Base-by-base conservation (phyloP, 2,888 invertebrate species). In the Gastrophysa polygoni region DNA sequence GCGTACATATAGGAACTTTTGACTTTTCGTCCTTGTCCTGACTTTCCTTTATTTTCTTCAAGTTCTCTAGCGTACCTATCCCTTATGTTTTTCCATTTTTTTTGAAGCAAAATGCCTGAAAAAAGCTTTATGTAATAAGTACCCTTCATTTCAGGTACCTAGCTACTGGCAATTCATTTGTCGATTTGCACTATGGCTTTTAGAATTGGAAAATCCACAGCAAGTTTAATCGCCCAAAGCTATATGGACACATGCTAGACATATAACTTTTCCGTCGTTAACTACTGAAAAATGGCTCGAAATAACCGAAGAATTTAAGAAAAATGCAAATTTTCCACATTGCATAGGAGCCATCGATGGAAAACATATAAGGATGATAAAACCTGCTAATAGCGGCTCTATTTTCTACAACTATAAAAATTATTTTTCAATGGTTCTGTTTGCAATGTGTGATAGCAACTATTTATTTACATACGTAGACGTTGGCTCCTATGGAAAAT, bases 51-150 rank as follows among this genome's bases (percentile, higher is more conserved):
- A n/a, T 49, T 44, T 55, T 50, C 57, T 46, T 50, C 46, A 29
- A 61, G n/a, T 57, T 61, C 61, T 28, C 61, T 57, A 10, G 57
- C 34, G 50, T 61, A 57, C 44, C 61, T 57, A 17, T 57, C 57
- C 47, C 54, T 59, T 1, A 54, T 59, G 6, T 59, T 59, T 44
- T 57, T 61, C 38, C 56, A 61, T 32, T 38, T 48, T 34, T 57
- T 57, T 48, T 56, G 55, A 43, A 49, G 38, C 34, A 28, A 20
- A 16, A 38, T 49, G 21, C 61, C 61, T 61, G 48, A 2, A 54
- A 54, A 29, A 44, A 44, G 29, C 24, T 38, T 54, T 54, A 2
- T 17, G 8, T 21, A 54, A 52, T 52, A 52, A 34, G 20, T 52
- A 18, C 24, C 48, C 47, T 58, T 61, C 44, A 48, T 51, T 57